phyloP scores from a whole-genome alignment of 2,113 vertebrate genomes.

The Psettodes erumei region DNA sequence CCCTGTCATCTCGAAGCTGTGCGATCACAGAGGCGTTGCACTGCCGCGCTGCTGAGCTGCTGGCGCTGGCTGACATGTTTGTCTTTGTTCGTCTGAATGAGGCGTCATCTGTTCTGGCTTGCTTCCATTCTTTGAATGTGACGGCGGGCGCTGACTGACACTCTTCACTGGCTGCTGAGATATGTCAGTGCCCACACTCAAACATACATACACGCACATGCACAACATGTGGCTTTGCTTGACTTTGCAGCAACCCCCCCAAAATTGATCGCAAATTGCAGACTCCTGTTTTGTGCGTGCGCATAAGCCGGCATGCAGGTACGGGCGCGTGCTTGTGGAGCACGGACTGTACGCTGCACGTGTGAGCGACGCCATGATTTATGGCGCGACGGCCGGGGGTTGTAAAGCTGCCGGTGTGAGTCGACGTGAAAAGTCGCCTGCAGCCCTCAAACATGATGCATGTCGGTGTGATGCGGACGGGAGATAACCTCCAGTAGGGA shows the following conservation, averaged over 20 bases:
- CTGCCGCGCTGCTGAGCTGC: conserved; percentile 30
- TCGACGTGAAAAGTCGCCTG: conserved; percentile 56
- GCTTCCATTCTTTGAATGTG: conserved; percentile 68
- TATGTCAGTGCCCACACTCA: conserved; percentile 35
- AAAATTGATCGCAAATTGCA: conserved; percentile 17
- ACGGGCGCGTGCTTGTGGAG: neutral
- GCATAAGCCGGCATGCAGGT: too few species aligned
- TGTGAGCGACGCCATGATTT: conserved; percentile 49
- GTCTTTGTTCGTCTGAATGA: conserved; percentile 58
- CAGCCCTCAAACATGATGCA: conserved; percentile 71
- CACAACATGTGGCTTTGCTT: conserved; percentile 24
- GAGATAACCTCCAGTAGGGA: conserved; percentile 58
- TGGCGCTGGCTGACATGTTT: conserved; percentile 59
- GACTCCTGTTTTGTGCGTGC: conserved; percentile 14
- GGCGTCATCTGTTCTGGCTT: conserved; percentile 43
- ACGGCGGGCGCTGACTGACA: conserved; percentile 56
- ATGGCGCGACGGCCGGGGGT: conserved; percentile 39
- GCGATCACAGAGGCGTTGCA: conserved; percentile 51
- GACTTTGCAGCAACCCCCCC: conserved; percentile 13
- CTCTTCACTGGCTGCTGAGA: conserved; percentile 64
- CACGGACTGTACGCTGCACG: neutral
- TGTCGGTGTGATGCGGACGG: conserved; percentile 52
- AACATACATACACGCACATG: neutral
- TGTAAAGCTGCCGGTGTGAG: conserved; percentile 43
- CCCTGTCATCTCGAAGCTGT: conserved; percentile 43